phyloP scores from a whole-genome alignment of 2,113 vertebrate genomes.

The Stictonetta naevosa region DNA sequence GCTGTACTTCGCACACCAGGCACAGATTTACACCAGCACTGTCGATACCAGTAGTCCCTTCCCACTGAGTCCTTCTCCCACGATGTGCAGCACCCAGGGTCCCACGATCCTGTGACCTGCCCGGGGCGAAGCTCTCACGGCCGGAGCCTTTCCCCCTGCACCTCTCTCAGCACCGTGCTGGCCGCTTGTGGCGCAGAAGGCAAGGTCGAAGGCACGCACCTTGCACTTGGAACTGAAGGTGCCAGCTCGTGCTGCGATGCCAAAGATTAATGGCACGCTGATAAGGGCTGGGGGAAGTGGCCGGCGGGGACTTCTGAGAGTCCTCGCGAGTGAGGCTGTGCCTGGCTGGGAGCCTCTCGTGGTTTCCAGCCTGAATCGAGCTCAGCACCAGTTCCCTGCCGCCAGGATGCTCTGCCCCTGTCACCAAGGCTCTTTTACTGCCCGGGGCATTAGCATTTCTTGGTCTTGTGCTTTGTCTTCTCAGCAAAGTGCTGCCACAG shows the following conservation, averaged over 20 bases:
- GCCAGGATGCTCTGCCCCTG: not conserved
- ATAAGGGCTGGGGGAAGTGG: slow-evolving; percentile 39
- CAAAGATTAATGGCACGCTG: not conserved
- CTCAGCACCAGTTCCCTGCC: not conserved
- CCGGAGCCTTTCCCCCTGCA: not conserved
- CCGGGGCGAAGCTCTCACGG: rapidly evolving
- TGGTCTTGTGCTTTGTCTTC: slow-evolving; percentile 28
- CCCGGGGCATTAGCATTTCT: not conserved
- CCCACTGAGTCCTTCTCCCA: not conserved
- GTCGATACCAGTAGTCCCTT: not conserved
- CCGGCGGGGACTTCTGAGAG: slow-evolving; percentile 38
- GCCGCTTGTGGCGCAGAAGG: slow-evolving; percentile 27
- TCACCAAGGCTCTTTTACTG: not conserved
- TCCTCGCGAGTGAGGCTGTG: not conserved
- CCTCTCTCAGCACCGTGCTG: not conserved
- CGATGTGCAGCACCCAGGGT: rapidly evolving
- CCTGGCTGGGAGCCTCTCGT: not conserved
- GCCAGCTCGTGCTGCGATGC: slow-evolving; percentile 29
- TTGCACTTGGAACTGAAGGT: slow-evolving; percentile 65
- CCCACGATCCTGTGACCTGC: no score
- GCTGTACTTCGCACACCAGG: not conserved
- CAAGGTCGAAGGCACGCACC: slow-evolving; percentile 43
- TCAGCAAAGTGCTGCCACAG: not conserved
- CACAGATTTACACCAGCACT: not conserved
- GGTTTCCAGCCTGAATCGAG: not conserved